A percentile compares a stretch with the other conserved stretches of the same genome.
phyloP scores from a whole-genome alignment of 2,888 invertebrate genomes.

The Invenusta paracnida region DNA sequence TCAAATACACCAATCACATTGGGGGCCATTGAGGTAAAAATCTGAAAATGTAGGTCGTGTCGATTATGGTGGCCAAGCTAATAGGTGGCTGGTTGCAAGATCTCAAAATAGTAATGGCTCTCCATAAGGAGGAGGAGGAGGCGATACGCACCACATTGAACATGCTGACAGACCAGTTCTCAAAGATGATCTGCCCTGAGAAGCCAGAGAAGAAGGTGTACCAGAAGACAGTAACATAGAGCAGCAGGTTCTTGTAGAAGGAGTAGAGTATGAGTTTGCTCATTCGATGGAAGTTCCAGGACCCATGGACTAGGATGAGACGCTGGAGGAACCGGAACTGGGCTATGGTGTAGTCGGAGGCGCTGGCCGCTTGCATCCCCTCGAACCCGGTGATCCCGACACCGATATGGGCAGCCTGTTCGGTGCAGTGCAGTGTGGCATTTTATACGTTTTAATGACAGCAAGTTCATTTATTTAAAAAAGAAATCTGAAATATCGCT shows the following conservation, averaged over 20 bases:
- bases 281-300: slow-evolving; percentile 96
- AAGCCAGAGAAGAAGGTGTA: slow-evolving; percentile 95
- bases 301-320: slow-evolving; percentile 88
- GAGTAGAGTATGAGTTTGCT: slow-evolving; percentile 85
- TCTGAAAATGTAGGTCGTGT: slow-evolving; percentile 56
- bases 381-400: slow-evolving; percentile 94
- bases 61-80: no score
- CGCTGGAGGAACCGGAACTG: slow-evolving; percentile 88
- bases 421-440: neutral
- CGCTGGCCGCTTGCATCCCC: slow-evolving; percentile 97
- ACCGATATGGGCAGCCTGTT: slow-evolving; percentile 83
- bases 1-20: slow-evolving; percentile 96
- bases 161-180: slow-evolving; percentile 92
- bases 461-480: no score
- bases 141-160: slow-evolving; percentile 88
- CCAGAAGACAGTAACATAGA: slow-evolving; percentile 91
- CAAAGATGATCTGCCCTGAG: slow-evolving; percentile 97
- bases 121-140: no score
- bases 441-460: no score
- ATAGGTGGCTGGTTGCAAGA: no score
- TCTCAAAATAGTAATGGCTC: no score
- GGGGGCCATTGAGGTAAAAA: slow-evolving; percentile 94
- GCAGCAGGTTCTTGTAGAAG: slow-evolving; percentile 98
- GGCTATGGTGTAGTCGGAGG: slow-evolving; percentile 96
- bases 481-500: neutral